phyloP scores from a whole-genome alignment of 2,113 vertebrate species.

The Parus major region DNA sequence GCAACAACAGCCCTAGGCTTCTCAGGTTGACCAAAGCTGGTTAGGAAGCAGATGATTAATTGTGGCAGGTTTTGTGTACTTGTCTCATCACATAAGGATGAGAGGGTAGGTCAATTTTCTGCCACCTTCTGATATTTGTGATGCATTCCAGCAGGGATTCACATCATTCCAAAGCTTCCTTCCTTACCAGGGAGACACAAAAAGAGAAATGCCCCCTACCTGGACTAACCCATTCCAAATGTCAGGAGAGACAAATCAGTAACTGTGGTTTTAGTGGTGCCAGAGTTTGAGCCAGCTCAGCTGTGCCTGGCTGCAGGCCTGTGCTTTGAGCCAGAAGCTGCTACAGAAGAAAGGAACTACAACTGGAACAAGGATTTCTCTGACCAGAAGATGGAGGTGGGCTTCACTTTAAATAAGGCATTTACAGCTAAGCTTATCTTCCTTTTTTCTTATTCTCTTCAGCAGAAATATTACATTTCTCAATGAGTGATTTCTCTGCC shows the following conservation, averaged over 20 bases:
- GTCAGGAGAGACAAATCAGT: neutral
- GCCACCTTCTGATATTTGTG: conserved; percentile 2
- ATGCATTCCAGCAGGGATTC: neutral
- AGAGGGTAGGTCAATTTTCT: conserved; percentile 23
- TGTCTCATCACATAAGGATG: conserved; percentile 57
- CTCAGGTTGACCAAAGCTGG: conserved; percentile 52
- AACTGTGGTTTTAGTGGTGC: neutral
- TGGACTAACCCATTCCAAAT: neutral
- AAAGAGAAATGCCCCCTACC: neutral
- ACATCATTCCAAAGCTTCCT: neutral
- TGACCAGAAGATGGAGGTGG: neutral
- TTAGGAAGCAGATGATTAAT: conserved; percentile 57
- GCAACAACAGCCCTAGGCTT: conserved; percentile 44
- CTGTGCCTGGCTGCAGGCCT: neutral
- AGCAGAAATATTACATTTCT: neutral
- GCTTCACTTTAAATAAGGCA: neutral
- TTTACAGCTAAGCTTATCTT: neutral
- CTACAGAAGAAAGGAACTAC: neutral
- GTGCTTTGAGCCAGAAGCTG: neutral
- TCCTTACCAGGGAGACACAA: neutral
- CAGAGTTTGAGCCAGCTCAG: neutral
- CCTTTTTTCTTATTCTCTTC: neutral
- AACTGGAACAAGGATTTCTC: neutral
- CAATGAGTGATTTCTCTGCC: neutral
- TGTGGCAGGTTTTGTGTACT: conserved; percentile 50